These are phyloP conservation scores for Tragelaphus imberbis DNA, from an alignment of 2,113 vertebrate genomes.

Conservation along the genomic window DNA sequence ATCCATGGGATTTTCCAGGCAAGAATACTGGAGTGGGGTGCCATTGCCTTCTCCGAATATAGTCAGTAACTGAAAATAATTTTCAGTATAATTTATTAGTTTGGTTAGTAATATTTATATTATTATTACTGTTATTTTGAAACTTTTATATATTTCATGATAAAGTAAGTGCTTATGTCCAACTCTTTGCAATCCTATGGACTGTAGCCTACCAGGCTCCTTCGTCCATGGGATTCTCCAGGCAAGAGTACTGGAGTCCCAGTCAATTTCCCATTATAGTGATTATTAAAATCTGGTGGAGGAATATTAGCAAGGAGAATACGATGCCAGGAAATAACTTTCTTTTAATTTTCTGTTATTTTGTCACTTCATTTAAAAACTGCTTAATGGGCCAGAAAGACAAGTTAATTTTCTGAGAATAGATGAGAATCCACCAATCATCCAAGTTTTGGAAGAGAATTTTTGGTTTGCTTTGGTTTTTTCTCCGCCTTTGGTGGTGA, in stretches of 20 bases:
- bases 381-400: background rate
- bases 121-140: background rate
- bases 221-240: too few species aligned
- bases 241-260: too few species aligned
- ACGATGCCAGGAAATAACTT: too few species aligned
- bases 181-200: too few species aligned
- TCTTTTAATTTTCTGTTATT: too few species aligned
- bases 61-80: background rate
- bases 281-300: too few species aligned
- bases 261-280: too few species aligned
- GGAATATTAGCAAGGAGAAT: too few species aligned
- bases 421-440: background rate
- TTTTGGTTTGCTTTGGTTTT: background rate
- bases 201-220: too few species aligned
- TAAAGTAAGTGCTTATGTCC: background rate
- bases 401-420: background rate
- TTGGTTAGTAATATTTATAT: background rate
- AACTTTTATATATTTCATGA: background rate
- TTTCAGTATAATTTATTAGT: background rate
- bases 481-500: background rate
- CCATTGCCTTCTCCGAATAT: background rate
- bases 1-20: too few species aligned
- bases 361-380: too few species aligned
- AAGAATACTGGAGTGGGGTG: too few species aligned
- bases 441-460: background rate